phyloP scores from a whole-genome alignment of 2,797 vertebrate genomes.

The Simalia tracyae region DNA sequence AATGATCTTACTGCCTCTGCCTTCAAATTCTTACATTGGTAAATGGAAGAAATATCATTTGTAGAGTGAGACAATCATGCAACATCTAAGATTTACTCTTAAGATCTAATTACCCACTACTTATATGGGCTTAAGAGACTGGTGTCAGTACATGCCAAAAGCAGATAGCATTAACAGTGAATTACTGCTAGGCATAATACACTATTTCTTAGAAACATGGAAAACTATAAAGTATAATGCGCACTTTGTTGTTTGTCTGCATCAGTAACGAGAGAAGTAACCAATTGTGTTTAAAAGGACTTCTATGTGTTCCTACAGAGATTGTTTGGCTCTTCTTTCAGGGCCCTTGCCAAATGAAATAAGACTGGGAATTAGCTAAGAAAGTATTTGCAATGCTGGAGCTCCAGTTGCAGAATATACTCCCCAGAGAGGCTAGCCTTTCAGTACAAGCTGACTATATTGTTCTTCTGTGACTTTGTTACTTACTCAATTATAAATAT shows the following conservation, averaged over 20 bases:
- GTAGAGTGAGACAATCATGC: not conserved
- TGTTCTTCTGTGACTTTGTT: not conserved
- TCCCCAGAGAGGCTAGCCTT: not conserved
- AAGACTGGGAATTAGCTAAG: not conserved
- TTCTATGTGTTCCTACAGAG: not conserved
- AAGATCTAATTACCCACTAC: not conserved
- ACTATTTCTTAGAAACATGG: not conserved
- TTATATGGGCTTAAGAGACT: not conserved
- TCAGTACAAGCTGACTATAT: not conserved
- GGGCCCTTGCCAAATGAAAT: not conserved
- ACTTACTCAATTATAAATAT: not conserved
- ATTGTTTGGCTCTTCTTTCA: not conserved
- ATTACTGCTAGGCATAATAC: not conserved
- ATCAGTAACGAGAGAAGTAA: slow-evolving; percentile 4
- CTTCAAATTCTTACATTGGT: not conserved
- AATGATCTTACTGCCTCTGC: not conserved
- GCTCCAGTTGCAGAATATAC: not conserved
- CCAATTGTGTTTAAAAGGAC: not conserved
- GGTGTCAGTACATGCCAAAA: not conserved
- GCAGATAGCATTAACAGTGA: not conserved
- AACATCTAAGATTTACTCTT: not conserved
- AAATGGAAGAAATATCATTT: not conserved
- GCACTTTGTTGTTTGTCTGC: slow-evolving; percentile 3
- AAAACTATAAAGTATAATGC: not conserved
- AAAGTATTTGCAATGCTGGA: not conserved